A percentile compares a stretch with the other conserved stretches of the same genome.
Evolutionary conservation across 2,888 invertebrate species (phyloP).

Genomic region (Adelognathus sp.): DNA sequence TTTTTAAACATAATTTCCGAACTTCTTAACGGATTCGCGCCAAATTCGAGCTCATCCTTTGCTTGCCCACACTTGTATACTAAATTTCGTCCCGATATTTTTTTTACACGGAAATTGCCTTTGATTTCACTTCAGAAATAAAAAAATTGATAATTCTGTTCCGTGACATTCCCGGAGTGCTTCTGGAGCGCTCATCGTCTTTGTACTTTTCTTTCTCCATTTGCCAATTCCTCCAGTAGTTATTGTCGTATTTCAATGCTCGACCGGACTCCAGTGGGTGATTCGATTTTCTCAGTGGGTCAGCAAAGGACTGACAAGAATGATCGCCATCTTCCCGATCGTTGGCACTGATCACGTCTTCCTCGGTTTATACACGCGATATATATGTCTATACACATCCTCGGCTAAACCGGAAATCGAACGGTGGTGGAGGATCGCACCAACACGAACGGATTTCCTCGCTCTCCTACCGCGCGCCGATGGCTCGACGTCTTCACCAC

Average conservation of each 20-base stretch:
- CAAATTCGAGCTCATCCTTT: no score
- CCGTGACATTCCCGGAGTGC: conserved; percentile 40
- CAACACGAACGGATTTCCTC: conserved; percentile 48
- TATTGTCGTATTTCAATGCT: neutral
- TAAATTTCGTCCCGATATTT: no score
- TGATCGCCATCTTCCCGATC: neutral
- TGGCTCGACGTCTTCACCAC: conserved; percentile 25
- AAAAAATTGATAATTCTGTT: conserved; percentile 66
- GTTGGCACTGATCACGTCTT: conserved; percentile 1
- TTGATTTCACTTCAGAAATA: conserved; percentile 61
- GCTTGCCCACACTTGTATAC: no score
- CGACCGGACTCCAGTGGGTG: neutral
- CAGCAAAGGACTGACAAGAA: neutral
- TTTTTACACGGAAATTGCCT: no score
- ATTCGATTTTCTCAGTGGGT: neutral
- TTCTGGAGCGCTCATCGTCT: neutral
- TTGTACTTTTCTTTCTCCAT: neutral
- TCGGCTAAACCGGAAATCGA: conserved; percentile 38
- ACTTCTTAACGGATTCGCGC: no score
- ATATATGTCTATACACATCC: neutral
- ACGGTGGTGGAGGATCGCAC: conserved; percentile 8
- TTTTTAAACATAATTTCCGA: no score
- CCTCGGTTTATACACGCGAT: neutral
- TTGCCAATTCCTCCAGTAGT: conserved; percentile 1
- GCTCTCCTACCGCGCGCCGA: conserved; percentile 15